Evolutionary conservation across 2,888 invertebrate genomes (phyloP), one percentile per base, ranked within the genome.

Genomic region (Drosophila formosana): DNA sequence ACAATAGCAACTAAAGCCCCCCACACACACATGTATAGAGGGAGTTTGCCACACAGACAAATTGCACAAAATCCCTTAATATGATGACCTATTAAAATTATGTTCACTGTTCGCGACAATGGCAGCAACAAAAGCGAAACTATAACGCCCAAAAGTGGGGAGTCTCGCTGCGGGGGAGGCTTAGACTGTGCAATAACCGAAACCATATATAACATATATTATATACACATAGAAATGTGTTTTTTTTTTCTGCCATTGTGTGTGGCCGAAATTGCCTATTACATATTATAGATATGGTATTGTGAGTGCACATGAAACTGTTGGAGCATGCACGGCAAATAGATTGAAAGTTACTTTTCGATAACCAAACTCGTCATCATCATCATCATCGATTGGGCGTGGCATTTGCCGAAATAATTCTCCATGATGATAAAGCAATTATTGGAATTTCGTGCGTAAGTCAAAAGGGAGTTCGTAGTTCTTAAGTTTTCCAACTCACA

Each of bases 71-170:
- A 89, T 86, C 86, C 88, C 86, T 70, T 89, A 88, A 89, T 85
- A 89, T 85, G 89, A 89, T 86, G 86, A 89, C 89, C 86, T 82
- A 86, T 86, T 88, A 86, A 89, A 86, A 89, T 88, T 78, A 84
- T 78, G 75, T 65, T 74, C 74, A 62, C 70, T 66, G 66, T 58
- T 58, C 75, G 70, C 75, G 73, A 76, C 68, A 70, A 66, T 56
- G 50, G 66, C 62, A 58, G 39, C 63, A 77, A 72, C 75, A 78
- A 77, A 56, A 77, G 78, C 72, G 43, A 66, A 79, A 76, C 69
- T 75, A 78, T 43, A 64, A 55, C 56, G 49, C 5, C 60, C 55
- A 57, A 56, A 25, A 11, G 37, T 51, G 49, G 60, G 32, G 45
- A 57, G 47, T 70, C 34, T 34, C 37, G 2, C 46, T 49, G 28